Base-by-base conservation (phyloP, 2,113 vertebrate genomes). In the Notarius lentiginosus region DNA sequence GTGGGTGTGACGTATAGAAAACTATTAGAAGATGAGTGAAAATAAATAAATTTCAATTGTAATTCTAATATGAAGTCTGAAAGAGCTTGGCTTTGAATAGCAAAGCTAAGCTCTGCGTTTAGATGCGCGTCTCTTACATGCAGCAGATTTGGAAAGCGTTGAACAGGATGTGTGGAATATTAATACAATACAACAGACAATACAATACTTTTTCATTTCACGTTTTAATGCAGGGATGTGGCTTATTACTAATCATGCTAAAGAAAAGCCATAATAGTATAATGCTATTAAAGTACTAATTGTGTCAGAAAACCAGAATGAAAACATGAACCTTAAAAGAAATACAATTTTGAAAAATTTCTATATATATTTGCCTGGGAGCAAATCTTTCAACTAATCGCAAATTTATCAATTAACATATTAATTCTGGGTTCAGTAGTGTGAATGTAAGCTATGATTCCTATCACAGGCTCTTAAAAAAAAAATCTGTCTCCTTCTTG, bases 401-500 rank as follows among this genome's bases (percentile, higher is more conserved):
- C 84, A 84, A 81, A 84, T 90, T 60, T 47, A 77, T 75, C 65
- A 90, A 85, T 88, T 87, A 87, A 75, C 83, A 87, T 90, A 88
- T 90, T 90, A 82, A 88, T 88, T 85, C 83, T 30, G 73, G 41
- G 34, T 79, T 72, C 58, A 85, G 82, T 83, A 75, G 56, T 82
- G 83, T 90, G 85, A 77, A 84, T 55, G 82, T 82, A 85, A 84
- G 79, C 72, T 83, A 58, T 70, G 24, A 79, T 60, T 60, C 18
- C 80, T 82, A 82, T 88, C 49, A 89, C 89, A 90, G 91, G 88
- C 81, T 87, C 68, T 85, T 18, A 49, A 5, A 18, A 66, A 65
- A 72, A 17, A 77, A 55, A 8, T 17, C 89, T 91, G 91, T 89
- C 92, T 91, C 84, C 58, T 66, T 76, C 15, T 79, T 49, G 27